Conservation (phyloP, 2,888 invertebrate genomes). For the Micoletzkya japonica region DNA sequence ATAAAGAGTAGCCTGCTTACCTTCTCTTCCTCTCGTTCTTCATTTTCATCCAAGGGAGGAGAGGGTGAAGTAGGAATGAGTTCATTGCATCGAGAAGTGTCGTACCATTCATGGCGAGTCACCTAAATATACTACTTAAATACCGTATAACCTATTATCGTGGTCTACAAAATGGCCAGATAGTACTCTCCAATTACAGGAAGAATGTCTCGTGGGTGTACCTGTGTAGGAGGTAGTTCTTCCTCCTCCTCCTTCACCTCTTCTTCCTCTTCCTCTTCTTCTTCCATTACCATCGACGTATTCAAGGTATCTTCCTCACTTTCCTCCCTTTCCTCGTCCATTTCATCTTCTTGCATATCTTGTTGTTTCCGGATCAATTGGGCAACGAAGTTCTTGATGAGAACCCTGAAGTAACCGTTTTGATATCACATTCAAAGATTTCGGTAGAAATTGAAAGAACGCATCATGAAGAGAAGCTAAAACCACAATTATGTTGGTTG, state of each 20-base stretch:
- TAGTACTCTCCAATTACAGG: too few species aligned
- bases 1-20: not conserved
- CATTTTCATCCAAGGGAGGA: constrained; percentile 17
- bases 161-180: too few species aligned
- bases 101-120: constrained; percentile 18
- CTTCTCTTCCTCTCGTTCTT: constrained; percentile 11
- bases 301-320: not conserved
- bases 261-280: constrained; percentile 1
- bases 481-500: too few species aligned
- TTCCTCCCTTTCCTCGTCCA: not conserved
- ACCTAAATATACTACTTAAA: not conserved
- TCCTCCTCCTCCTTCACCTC: constrained; percentile 14
- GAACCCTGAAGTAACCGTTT: constrained; percentile 24
- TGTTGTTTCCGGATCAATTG: constrained; percentile 25
- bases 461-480: too few species aligned
- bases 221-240: not conserved
- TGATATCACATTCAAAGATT: too few species aligned
- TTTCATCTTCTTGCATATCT: constrained; percentile 2
- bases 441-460: too few species aligned
- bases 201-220: not conserved
- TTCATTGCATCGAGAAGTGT: not conserved
- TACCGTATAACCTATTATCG: not conserved
- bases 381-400: constrained; percentile 26
- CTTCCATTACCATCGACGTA: not conserved
- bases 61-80: constrained; percentile 14